A percentile compares a stretch with the other conserved stretches of the same genome.
Evolutionary conservation across 2,113 vertebrate genomes (phyloP).

Genomic region (Phyllopteryx taeniolatus): DNA sequence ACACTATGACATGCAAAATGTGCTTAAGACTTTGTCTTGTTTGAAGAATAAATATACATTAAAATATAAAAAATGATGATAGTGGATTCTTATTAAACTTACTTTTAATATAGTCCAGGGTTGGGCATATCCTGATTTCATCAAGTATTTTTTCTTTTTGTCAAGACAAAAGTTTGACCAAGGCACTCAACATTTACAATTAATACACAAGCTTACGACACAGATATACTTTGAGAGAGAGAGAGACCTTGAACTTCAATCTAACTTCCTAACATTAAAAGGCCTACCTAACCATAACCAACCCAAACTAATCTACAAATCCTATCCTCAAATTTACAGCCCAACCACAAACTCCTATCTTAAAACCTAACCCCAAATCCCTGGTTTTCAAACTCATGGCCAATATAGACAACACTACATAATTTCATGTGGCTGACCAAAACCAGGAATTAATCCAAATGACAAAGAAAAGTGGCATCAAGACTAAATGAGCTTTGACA

Average conservation of each 20-base stretch:
- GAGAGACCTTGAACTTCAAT: neutral
- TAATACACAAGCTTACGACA: conserved; percentile 6
- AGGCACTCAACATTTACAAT: conserved; percentile 59
- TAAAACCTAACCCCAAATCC: no score
- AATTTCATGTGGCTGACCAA: no score
- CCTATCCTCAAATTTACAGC: neutral
- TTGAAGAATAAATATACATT: conserved; percentile 40
- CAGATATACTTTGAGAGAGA: neutral
- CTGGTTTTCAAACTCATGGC: neutral
- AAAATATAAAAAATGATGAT: neutral
- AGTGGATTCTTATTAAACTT: conserved; percentile 2
- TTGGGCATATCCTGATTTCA: conserved; percentile 25
- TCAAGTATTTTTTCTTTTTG: conserved; percentile 13
- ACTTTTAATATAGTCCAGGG: neutral
- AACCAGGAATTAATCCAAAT: no score
- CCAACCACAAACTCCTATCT: no score
- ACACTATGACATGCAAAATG: conserved; percentile 28
- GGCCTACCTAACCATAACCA: neutral
- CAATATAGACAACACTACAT: no score
- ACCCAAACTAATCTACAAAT: neutral
- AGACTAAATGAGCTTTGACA: no score
- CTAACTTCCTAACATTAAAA: neutral
- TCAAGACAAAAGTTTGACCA: conserved; percentile 36
- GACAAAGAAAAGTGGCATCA: no score
- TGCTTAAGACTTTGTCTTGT: conserved; percentile 14